Percentiles rank a stretch among this genome's conserved stretches.
Evolutionary conservation across 92 coral and sea anemone genomes (phyloP).

Genomic region (Bergia sp.): DNA sequence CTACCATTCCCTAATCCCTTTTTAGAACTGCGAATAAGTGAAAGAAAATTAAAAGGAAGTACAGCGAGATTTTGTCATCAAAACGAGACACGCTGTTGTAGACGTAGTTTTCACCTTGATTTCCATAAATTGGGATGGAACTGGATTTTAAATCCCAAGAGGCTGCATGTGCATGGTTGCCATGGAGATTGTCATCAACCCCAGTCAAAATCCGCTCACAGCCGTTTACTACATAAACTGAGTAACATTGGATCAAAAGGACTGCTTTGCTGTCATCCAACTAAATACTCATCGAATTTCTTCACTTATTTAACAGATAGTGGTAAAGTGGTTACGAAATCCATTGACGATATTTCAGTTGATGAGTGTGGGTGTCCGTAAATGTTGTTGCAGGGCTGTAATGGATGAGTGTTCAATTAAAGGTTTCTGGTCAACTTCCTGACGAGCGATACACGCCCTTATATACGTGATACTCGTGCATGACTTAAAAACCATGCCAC

Average conservation of each 20-base stretch:
- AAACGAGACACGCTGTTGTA: constrained; percentile 12
- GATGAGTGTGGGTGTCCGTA: constrained; percentile 29
- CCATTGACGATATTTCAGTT: constrained; percentile 18
- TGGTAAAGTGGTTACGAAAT: background rate
- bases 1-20: background rate
- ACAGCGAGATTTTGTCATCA: background rate
- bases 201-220: background rate
- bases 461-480: too few species aligned
- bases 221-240: background rate
- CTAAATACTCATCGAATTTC: background rate
- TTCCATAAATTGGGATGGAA: constrained; percentile 20
- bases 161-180: background rate
- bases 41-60: background rate
- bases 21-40: background rate
- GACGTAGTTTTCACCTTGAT: background rate
- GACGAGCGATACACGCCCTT: too few species aligned
- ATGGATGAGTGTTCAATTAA: too few species aligned
- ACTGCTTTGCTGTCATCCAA: constrained; percentile 13
- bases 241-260: background rate
- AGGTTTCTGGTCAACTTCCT: too few species aligned
- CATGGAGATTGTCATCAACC: background rate
- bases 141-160: constrained; percentile 14
- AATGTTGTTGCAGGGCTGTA: too few species aligned
- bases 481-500: too few species aligned
- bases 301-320: background rate